These are phyloP conservation scores for Dipodomys merriami DNA, from an alignment of 2,113 vertebrate species.

Conservation along the genomic window DNA sequence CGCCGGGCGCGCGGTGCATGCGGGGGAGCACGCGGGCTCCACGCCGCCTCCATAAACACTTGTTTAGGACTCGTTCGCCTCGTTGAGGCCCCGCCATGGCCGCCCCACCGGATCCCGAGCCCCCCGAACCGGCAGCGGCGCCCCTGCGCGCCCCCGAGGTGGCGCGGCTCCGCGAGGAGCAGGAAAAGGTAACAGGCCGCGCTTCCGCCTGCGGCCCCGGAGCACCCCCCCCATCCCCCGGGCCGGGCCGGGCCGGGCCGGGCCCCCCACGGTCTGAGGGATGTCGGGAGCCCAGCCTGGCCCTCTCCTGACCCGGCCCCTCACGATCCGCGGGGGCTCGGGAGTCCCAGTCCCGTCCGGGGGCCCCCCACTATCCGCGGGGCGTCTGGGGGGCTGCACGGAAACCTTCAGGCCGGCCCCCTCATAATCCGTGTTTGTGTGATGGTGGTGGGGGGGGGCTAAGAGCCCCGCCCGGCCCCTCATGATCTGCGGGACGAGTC, in stretches of 20 bases:
- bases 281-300: too few species aligned
- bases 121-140: slow-evolving; percentile 39
- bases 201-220: slow-evolving; percentile 39
- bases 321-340: too few species aligned
- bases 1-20: slow-evolving; percentile 67
- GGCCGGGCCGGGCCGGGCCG: accelerated
- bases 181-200: slow-evolving; percentile 91
- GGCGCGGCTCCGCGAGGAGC: slow-evolving; percentile 90
- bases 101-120: slow-evolving; percentile 31
- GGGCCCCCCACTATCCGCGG: too few species aligned
- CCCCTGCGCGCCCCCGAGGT: slow-evolving; percentile 82
- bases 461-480: too few species aligned
- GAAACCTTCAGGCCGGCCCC: too few species aligned
- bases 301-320: too few species aligned
- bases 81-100: slow-evolving; percentile 75
- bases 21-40: slow-evolving; percentile 71
- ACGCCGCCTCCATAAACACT: slow-evolving; percentile 92
- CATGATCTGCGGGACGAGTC: too few species aligned
- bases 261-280: too few species aligned
- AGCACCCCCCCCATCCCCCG: background rate
- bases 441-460: too few species aligned
- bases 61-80: slow-evolving; percentile 94
- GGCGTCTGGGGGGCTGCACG: too few species aligned
- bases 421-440: too few species aligned
- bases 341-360: too few species aligned